Evolutionary conservation across 1,140 invertebrate species (phyloP), one percentile per base, ranked within the genome.

Genomic region (Leptopilina clavipes): DNA sequence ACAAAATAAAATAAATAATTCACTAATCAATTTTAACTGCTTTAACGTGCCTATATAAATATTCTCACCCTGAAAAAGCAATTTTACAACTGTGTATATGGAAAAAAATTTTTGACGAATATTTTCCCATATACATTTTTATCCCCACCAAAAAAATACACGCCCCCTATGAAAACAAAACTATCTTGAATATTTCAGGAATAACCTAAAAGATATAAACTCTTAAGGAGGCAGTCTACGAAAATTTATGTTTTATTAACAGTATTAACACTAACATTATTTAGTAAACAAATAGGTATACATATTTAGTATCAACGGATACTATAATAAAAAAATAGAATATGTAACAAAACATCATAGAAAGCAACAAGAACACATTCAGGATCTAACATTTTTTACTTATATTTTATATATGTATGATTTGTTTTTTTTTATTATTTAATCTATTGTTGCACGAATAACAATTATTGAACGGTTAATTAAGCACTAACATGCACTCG

Each of bases 401-500:
- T 65, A 31, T n/a, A n/a, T n/a, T n/a, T n/a, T n/a, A n/a, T n/a
- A n/a, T 31, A 12, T 1, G 11, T 14, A 65, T 31, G 37, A 40
- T 40, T 40, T 40, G 37, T 8, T 40, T 40, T 8, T 7, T 40
- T 40, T 40, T 40, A 1, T 14, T 59, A 0, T 65, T 52, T 52
- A 1, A 6, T n/a, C 59, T 65, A 31, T 37, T 37, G 5, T 25
- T 31, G 22, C 25, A 65, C 59, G 59, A 31, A 22, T 65, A 65
- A 65, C 76, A 78, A 80, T 44, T 25, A 74, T 76, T 81, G 59
- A 31, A 78, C 52, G 56, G 12, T 31, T 37, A 65, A 37, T 85
- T 74, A 83, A 86, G 85, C 85, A 84, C 83, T 86, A 85, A 82
- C 87, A 88, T 88, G 87, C 87, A 87, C 71, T 82, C 82, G 83